Evolutionary conservation across 2,797 vertebrate species (phyloP).

Genomic region (Mustela erminea): DNA sequence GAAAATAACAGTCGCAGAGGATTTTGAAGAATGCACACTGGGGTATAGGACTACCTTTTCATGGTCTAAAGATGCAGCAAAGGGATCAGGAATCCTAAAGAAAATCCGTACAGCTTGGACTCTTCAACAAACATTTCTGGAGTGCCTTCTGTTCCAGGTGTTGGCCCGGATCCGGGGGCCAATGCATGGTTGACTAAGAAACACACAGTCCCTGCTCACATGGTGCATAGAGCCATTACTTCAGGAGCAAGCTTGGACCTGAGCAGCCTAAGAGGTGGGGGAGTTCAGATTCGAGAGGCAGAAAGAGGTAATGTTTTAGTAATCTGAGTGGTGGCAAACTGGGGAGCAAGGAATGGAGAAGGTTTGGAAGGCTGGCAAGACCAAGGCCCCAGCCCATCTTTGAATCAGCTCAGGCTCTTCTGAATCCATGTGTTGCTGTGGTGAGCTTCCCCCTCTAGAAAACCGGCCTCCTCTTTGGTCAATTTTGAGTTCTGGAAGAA

Average conservation of each 20-base stretch:
- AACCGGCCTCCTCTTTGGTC: slow-evolving; percentile 14
- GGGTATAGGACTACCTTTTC: slow-evolving; percentile 64
- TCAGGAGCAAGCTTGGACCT: slow-evolving; percentile 58
- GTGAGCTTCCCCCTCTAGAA: slow-evolving; percentile 12
- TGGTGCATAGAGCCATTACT: slow-evolving; percentile 24
- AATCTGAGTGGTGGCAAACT: not conserved
- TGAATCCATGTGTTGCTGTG: not conserved
- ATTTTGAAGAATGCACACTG: slow-evolving; percentile 76
- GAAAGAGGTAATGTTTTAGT: not conserved
- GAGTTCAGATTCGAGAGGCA: not conserved
- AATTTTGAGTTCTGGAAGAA: slow-evolving; percentile 28
- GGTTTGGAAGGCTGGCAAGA: not conserved
- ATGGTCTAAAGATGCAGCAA: slow-evolving; percentile 68
- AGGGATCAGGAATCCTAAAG: slow-evolving; percentile 64
- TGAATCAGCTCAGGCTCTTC: slow-evolving; percentile 12
- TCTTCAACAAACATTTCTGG: slow-evolving; percentile 7
- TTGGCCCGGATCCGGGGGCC: not conserved
- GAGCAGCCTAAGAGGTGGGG: not conserved
- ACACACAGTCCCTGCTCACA: not conserved
- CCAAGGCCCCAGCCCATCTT: not conserved
- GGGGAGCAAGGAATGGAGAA: not conserved
- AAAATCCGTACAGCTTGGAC: not conserved
- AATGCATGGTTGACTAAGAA: not conserved
- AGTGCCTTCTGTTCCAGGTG: not conserved
- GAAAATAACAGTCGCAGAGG: slow-evolving; percentile 80